Base-by-base conservation (phyloP, 2,113 vertebrate genomes). In the Seriola aureovittata region DNA sequence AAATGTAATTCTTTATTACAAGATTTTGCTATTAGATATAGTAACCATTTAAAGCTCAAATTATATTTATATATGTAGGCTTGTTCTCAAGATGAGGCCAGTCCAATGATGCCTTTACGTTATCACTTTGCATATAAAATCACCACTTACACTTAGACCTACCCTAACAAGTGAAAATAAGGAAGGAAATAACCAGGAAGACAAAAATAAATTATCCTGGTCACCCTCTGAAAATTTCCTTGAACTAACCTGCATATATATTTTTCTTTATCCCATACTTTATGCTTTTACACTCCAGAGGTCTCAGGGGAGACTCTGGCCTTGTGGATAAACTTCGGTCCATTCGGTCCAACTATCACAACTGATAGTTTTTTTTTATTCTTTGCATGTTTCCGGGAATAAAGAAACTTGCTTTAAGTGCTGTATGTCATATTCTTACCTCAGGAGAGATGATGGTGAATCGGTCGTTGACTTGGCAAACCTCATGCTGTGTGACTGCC, bases 291-390 rank as follows among this genome's bases (percentile, higher is more conserved):
- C n/a, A 34, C 38, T 65, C 76, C 40, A 82, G 52, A 44, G 81
- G 52, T 23, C 13, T 38, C 72, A 6, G 52, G 13, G 46, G 81
- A 74, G 44, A 46, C 40, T 55, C 88, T 78, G 46, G 72, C 65
- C 72, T 78, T 63, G 66, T 66, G 55, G 50, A 80, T 58, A 62
- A 82, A 81, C 13, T 44, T 9, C 25, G 25, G 25, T 25, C 17
- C 14, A 42, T 38, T 81, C 17, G 64, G 17, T 46, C 7, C 14
- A 38, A 16, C 34, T 32, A 44, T 21, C 16, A 55, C 1, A 50
- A 8, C 77, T 36, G 58, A 50, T 71, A 14, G 59, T 62, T 77
- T 69, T 14, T 0, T 42, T 42, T 42, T 32, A 11, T 23, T 58
- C 58, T 29, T 74, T 58, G 19, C 29, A 52, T 25, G 4, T 74